A percentile compares a stretch with the other conserved stretches of the same genome.
These are phyloP conservation scores for Helicoverpa armigera DNA, from an alignment of 1,140 invertebrate species.

Conservation along the genomic window DNA sequence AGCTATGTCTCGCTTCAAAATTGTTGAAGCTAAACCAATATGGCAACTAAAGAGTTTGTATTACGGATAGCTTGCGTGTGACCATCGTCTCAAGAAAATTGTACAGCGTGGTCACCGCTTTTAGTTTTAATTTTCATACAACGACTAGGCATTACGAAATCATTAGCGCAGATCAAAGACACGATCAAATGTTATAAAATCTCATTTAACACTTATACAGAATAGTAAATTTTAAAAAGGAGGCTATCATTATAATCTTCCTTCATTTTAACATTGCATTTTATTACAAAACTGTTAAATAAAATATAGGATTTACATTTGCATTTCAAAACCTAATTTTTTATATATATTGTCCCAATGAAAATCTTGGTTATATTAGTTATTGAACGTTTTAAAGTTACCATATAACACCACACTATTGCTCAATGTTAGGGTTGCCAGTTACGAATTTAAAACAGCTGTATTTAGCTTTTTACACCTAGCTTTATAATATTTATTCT, in stretches of 20 bases:
- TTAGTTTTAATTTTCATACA: constrained; percentile 6
- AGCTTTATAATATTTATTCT: constrained; percentile 11
- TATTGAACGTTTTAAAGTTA: constrained; percentile 5
- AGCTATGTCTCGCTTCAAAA: too few species aligned
- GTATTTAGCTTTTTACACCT: constrained; percentile 9
- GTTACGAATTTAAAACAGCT: not conserved
- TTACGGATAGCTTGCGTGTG: not conserved
- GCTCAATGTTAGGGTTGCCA: constrained; percentile 12
- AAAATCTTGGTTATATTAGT: not conserved
- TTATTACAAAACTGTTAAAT: not conserved
- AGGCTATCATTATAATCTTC: not conserved
- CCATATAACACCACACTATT: constrained; percentile 8
- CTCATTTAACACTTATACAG: not conserved
- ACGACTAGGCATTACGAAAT: constrained; percentile 9
- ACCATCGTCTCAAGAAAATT: not conserved
- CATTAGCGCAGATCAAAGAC: not conserved
- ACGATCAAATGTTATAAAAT: constrained; percentile 7
- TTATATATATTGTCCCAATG: too few species aligned
- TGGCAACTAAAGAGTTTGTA: too few species aligned
- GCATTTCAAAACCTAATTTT: not conserved
- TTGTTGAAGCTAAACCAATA: too few species aligned
- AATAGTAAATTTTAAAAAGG: not conserved
- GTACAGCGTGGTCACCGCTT: not conserved
- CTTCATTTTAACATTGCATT: constrained; percentile 11
- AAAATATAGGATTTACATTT: not conserved